Percentiles rank a stretch among this genome's conserved stretches.
Evolutionary conservation across 2,113 vertebrate species (phyloP).

Genomic region (Bubo bubo): DNA sequence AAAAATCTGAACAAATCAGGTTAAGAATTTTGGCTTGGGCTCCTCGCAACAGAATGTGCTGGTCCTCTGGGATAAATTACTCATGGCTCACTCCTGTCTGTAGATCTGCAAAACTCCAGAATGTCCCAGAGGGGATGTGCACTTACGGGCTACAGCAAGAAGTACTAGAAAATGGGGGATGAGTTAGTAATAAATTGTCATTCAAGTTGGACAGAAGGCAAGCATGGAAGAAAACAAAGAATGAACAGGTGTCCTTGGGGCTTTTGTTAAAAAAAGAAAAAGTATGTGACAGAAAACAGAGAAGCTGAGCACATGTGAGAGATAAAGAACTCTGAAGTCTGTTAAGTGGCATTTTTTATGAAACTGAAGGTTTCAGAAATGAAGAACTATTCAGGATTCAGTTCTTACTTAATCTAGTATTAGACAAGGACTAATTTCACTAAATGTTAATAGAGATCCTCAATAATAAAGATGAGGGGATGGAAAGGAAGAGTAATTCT

Average conservation of each 20-base stretch:
- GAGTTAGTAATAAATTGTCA: not conserved
- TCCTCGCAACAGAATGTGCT: not conserved
- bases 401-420: not conserved
- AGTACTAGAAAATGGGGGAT: not conserved
- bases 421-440: not conserved
- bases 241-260: not conserved
- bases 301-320: not conserved
- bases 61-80: not conserved
- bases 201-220: not conserved
- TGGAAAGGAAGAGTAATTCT: not conserved
- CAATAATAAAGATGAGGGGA: not conserved
- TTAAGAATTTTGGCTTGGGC: not conserved
- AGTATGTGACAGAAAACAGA: not conserved
- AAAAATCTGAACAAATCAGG: not conserved
- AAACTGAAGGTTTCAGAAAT: not conserved
- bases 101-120: not conserved
- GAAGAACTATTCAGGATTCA: not conserved
- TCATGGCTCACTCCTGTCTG: rapidly evolving
- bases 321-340: not conserved
- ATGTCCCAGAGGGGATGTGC: not conserved
- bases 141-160: not conserved
- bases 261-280: not conserved
- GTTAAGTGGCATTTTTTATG: not conserved
- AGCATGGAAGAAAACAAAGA: not conserved
- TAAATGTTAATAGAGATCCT: not conserved